Percentiles rank a stretch among this genome's conserved stretches.
Conservation (phyloP, 2,113 vertebrate species). For the Chrysochloris asiatica region DNA sequence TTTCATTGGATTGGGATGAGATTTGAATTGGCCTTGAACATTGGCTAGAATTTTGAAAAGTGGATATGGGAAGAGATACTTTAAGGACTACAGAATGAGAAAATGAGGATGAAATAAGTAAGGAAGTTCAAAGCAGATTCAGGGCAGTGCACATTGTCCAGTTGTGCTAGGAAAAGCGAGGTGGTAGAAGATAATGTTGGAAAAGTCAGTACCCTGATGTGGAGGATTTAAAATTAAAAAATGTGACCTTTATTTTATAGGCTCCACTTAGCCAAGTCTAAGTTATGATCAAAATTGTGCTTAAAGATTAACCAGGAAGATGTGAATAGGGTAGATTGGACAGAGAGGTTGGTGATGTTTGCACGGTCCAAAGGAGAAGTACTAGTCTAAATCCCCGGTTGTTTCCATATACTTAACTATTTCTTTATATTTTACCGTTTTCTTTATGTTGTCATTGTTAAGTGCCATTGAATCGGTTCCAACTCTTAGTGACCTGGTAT, state of each 20-base stretch:
- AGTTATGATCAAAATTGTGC: not conserved
- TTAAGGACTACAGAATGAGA: not conserved
- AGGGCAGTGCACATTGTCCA: not conserved
- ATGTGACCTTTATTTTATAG: slow-evolving; percentile 35
- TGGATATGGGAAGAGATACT: not conserved
- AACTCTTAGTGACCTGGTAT: too few relatives aligned
- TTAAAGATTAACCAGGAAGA: not conserved
- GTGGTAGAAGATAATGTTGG: slow-evolving; percentile 2
- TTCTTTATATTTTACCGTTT: slow-evolving; percentile 11
- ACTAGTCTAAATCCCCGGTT: not conserved
- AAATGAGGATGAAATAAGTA: not conserved
- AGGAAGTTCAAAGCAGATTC: not conserved
- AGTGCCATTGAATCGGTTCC: too few relatives aligned
- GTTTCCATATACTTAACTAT: slow-evolving; percentile 5
- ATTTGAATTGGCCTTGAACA: not conserved
- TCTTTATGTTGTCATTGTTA: too few relatives aligned
- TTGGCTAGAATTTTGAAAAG: not conserved
- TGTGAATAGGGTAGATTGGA: not conserved
- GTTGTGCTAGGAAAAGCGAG: not conserved
- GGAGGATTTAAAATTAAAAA: slow-evolving; percentile 36
- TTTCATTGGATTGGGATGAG: not conserved
- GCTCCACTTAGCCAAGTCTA: slow-evolving; percentile 19
- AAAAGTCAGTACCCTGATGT: slow-evolving; percentile 13
- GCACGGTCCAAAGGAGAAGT: not conserved
- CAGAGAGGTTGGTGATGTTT: not conserved